Evolutionary conservation across 1,140 invertebrate genomes (phyloP).

Genomic region (Pseudachorutes palmiensis): DNA sequence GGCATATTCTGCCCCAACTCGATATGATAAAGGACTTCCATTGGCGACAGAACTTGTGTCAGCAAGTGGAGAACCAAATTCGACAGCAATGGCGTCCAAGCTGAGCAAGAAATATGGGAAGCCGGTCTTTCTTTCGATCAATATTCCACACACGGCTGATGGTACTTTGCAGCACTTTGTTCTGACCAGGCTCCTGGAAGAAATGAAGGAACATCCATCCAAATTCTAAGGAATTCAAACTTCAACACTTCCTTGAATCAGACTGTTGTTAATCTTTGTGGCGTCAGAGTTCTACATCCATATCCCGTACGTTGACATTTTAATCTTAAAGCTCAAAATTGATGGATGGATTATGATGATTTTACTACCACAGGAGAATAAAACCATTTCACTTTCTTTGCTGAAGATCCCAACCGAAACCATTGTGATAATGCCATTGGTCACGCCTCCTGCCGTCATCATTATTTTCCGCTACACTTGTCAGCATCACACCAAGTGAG

Average conservation of each 20-base stretch:
- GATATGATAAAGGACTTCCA: not conserved
- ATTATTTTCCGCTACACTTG: conserved; percentile 9
- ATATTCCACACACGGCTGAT: conserved; percentile 9
- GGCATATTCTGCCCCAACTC: not conserved
- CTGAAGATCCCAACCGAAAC: not conserved
- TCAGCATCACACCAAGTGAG: not conserved
- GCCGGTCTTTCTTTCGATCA: conserved; percentile 30
- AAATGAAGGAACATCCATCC: not conserved
- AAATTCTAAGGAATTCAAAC: too few species aligned
- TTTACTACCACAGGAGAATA: not conserved
- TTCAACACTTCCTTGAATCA: too few species aligned
- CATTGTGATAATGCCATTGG: not conserved
- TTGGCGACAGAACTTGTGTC: not conserved
- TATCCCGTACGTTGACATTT: not conserved
- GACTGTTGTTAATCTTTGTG: too few species aligned
- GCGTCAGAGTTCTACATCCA: too few species aligned
- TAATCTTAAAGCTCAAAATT: not conserved
- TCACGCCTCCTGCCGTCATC: not conserved
- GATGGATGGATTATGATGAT: not conserved
- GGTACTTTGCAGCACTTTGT: not conserved
- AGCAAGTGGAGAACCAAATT: conserved; percentile 14
- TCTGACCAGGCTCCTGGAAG: not conserved
- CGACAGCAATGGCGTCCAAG: conserved; percentile 21
- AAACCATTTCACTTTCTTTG: conserved; percentile 5
- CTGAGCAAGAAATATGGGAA: conserved; percentile 23